Conservation (phyloP, 2,888 invertebrate species). For the Rambutsinella grinnellia region DNA sequence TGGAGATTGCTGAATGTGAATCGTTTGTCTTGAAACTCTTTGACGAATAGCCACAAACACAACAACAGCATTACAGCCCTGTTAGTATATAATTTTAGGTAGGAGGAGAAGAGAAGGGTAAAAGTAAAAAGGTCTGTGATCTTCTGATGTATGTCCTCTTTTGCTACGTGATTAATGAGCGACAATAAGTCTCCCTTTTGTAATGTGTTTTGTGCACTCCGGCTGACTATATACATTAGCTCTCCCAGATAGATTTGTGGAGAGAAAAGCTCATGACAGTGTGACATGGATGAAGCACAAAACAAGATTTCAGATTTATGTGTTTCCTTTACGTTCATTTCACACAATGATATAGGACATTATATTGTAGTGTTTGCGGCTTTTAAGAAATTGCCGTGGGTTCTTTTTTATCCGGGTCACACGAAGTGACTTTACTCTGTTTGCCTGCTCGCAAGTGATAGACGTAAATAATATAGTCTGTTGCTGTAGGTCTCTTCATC, state of each 20-base stretch:
- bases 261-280: neutral
- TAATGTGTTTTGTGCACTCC: neutral
- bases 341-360: neutral
- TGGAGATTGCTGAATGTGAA: neutral
- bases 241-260: neutral
- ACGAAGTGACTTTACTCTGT: neutral
- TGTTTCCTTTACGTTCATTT: neutral
- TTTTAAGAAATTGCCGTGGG: neutral
- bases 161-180: constrained; percentile 51
- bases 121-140: constrained; percentile 13
- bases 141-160: constrained; percentile 41
- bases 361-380: neutral
- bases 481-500: neutral
- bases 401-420: neutral
- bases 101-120: neutral
- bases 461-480: neutral
- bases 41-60: constrained; percentile 24
- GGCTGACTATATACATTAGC: neutral
- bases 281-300: neutral
- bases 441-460: neutral
- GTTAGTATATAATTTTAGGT: neutral
- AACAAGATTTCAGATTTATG: neutral
- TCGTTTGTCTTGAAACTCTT: constrained; percentile 20
- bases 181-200: constrained; percentile 47
- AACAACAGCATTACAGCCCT: neutral